Evolutionary conservation across 2,888 invertebrate genomes (phyloP).

Genomic region (Chrysolina americana): DNA sequence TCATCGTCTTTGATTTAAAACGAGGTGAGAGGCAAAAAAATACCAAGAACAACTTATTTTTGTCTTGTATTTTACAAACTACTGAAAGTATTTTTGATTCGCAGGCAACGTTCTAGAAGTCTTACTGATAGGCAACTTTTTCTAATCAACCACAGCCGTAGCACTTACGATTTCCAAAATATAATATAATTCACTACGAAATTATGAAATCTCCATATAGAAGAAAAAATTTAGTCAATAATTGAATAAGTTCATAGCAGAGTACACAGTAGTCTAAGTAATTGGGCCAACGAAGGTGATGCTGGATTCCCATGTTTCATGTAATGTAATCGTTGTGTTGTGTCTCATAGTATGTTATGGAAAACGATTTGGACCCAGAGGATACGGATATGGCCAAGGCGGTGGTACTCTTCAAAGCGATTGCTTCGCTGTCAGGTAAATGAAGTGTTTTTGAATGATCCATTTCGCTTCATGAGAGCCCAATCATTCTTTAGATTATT

Average conservation of each 20-base stretch:
- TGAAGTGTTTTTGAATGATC: neutral
- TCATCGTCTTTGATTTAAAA: too few species aligned
- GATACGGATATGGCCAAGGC: slow-evolving; percentile 97
- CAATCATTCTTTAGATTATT: neutral
- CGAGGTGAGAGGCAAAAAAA: too few species aligned
- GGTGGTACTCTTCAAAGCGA: slow-evolving; percentile 94
- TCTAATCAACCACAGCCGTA: too few species aligned
- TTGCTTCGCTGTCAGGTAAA: slow-evolving; percentile 84
- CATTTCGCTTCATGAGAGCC: neutral
- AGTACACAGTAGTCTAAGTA: neutral
- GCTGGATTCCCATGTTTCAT: slow-evolving; percentile 26
- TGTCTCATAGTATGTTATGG: slow-evolving; percentile 90
- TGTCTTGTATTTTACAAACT: too few species aligned
- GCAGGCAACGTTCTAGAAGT: too few species aligned
- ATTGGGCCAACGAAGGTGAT: neutral
- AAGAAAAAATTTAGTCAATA: neutral
- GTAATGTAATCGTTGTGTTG: slow-evolving; percentile 45
- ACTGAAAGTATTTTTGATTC: too few species aligned
- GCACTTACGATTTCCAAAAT: too few species aligned
- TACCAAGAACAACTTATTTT: too few species aligned
- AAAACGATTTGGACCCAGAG: slow-evolving; percentile 97
- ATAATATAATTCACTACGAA: too few species aligned
- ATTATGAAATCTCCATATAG: too few species aligned
- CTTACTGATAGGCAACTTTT: too few species aligned
- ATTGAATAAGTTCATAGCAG: too few species aligned